These are phyloP conservation scores for Drosophila kuntzei DNA, from an alignment of 2,888 invertebrate species.

Conservation along the genomic window DNA sequence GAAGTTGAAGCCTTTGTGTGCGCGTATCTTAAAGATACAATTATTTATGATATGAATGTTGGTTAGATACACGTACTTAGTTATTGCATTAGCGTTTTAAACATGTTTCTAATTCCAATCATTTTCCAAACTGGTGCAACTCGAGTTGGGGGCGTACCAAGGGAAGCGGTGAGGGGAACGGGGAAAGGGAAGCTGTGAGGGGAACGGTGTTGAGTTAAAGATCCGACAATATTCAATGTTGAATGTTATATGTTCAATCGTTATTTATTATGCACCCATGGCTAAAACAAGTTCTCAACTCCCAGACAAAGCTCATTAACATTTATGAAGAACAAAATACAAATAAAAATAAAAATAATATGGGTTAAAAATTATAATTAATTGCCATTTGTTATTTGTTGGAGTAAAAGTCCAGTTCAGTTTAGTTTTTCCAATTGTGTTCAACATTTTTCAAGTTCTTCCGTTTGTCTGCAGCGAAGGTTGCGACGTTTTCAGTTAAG, in stretches of 20 bases:
- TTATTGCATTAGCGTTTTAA: conserved; percentile 48
- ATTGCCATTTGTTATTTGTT: conserved; percentile 42
- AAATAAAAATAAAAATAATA: conserved; percentile 15
- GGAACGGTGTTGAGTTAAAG: neutral
- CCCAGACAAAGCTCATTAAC: conserved; percentile 39
- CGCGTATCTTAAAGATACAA: conserved; percentile 60
- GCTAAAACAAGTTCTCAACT: conserved; percentile 44
- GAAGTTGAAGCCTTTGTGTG: conserved; percentile 42
- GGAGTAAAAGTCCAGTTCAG: conserved; percentile 28
- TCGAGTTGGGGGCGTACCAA: conserved; percentile 37
- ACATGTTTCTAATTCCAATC: conserved; percentile 43
- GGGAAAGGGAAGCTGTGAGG: no score
- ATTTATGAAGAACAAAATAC: conserved; percentile 4
- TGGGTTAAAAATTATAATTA: conserved; percentile 64
- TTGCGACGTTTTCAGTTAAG: conserved; percentile 20
- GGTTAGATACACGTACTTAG: conserved; percentile 32
- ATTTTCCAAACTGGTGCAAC: conserved; percentile 41
- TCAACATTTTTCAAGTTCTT: conserved; percentile 53
- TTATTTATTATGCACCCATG: conserved; percentile 45
- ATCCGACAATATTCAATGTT: conserved; percentile 23
- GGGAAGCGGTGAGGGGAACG: no score
- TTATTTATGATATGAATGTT: conserved; percentile 37
- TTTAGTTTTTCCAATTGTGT: conserved; percentile 14
- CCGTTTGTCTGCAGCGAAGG: conserved; percentile 51
- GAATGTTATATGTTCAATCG: conserved; percentile 21